Evolutionary conservation across 2,797 vertebrate genomes (phyloP), one percentile per base, ranked within the genome.

Genomic region (Discoglossus pictus): DNA sequence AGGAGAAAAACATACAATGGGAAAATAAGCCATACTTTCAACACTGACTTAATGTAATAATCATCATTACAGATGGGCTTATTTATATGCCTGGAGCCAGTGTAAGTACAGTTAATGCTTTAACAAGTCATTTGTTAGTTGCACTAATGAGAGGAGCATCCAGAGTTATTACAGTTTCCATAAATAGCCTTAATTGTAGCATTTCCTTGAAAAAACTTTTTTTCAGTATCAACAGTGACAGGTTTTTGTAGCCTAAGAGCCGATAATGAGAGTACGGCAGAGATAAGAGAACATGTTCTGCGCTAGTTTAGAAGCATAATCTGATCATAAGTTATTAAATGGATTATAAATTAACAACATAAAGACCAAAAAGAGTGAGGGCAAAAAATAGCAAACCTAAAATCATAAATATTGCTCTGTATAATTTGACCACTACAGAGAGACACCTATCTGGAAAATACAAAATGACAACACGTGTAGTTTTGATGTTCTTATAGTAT

Each of bases 81-180:
- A 20, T 68, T 58, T 53, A 12, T 44, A 46, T 48, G 59, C 67
- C 67, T 23, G 50, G 18, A 69, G 59, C 67, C 58, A 55, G 42
- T 46, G 40, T 54, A 54, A 47, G 24, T 69, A 47, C 34, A 40
- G 40, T 16, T 48, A 62, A 62, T 62, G 67, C 42, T 46, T 47
- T 50, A 46, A 39, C 67, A 69, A 62, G 67, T 48, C 51, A 47
- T 55, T 69, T 55, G 50, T 55, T 54, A 56, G 59, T 55, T 40
- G 48, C 53, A 47, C 35, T 69, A 69, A 69, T 69, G 42, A 69
- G 66, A 31, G 42, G 23, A 53, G 51, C 44, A 59, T 47, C 55
- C 43, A 52, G 46, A 31, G 24, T 68, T 47, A 48, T 62, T 44
- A 40, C 18, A 10, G 23, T 1, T 4, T 38, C 67, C 48, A 68